Conservation (phyloP, 1,140 invertebrate species). For the Drosophila sucinea region DNA sequence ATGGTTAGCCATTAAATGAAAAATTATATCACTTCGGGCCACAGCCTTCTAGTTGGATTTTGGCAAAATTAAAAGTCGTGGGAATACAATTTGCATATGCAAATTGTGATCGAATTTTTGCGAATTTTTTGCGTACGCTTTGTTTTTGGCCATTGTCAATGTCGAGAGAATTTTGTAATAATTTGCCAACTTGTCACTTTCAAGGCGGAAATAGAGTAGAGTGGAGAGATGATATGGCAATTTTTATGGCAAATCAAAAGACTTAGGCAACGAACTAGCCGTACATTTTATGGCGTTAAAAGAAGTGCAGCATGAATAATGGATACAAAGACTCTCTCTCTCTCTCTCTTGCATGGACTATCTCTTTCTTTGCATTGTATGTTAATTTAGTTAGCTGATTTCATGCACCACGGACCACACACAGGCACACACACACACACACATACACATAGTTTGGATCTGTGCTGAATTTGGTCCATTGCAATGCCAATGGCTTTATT, state of each 20-base stretch:
- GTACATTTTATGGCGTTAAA: conserved; percentile 4
- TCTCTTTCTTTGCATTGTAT: conserved; percentile 66
- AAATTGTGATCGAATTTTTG: conserved; percentile 59
- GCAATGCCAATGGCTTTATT: conserved; percentile 64
- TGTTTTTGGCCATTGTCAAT: conserved; percentile 62
- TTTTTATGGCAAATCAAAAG: conserved; percentile 46
- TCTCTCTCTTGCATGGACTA: conserved; percentile 45
- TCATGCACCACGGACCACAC: conserved; percentile 50
- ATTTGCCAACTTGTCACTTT: conserved; percentile 42
- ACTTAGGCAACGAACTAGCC: conserved; percentile 67
- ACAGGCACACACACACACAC: neutral
- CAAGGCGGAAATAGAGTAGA: conserved; percentile 50
- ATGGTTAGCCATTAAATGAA: conserved; percentile 31
- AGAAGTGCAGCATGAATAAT: conserved; percentile 4
- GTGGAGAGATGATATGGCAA: conserved; percentile 22
- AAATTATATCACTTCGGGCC: conserved; percentile 52
- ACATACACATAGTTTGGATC: too few species aligned
- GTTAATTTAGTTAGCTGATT: conserved; percentile 66
- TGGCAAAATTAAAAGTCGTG: conserved; percentile 73
- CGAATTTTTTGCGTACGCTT: conserved; percentile 39
- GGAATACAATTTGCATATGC: conserved; percentile 77
- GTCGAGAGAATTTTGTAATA: conserved; percentile 51
- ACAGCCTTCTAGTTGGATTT: conserved; percentile 41
- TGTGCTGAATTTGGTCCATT: conserved; percentile 6
- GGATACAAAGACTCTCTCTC: neutral